These are phyloP conservation scores for Augiades crinisus DNA, from an alignment of 2,888 invertebrate genomes.

Conservation along the genomic window DNA sequence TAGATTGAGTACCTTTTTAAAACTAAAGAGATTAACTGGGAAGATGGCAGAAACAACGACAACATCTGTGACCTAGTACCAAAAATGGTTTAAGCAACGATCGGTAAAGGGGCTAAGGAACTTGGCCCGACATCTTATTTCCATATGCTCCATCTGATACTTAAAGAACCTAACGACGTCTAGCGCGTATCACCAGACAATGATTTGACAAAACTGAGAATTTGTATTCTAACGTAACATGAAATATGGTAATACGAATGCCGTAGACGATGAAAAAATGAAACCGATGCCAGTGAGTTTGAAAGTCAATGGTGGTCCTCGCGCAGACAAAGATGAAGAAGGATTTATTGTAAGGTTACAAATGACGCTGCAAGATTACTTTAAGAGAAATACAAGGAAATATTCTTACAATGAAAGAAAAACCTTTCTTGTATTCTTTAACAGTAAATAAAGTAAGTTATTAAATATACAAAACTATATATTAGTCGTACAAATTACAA, in stretches of 20 bases:
- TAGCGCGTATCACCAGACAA: constrained; percentile 29
- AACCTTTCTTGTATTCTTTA: too few species aligned
- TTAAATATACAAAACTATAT: too few species aligned
- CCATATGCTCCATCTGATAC: constrained; percentile 20
- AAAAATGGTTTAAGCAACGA: constrained; percentile 15
- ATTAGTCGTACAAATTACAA: too few species aligned
- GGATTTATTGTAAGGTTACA: background rate
- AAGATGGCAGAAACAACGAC: background rate
- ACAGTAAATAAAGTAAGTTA: too few species aligned
- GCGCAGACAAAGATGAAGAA: background rate
- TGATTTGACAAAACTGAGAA: constrained; percentile 30
- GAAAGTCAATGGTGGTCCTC: constrained; percentile 3
- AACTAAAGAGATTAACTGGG: constrained; percentile 1
- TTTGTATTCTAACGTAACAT: constrained; percentile 26
- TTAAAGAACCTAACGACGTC: constrained; percentile 34
- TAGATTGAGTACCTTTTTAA: too few species aligned
- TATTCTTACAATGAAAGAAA: background rate
- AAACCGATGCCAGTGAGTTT: constrained; percentile 3
- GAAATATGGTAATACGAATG: constrained; percentile 19
- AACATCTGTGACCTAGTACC: constrained; percentile 24
- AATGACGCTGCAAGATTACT: background rate
- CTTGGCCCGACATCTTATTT: constrained; percentile 15
- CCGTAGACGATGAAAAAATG: constrained; percentile 17
- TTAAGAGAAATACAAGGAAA: background rate
- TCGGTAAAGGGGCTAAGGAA: constrained; percentile 9